Percentiles rank a stretch among this genome's conserved stretches.
Evolutionary conservation across 2,888 invertebrate species (phyloP).

Genomic region (Alcis repandata): DNA sequence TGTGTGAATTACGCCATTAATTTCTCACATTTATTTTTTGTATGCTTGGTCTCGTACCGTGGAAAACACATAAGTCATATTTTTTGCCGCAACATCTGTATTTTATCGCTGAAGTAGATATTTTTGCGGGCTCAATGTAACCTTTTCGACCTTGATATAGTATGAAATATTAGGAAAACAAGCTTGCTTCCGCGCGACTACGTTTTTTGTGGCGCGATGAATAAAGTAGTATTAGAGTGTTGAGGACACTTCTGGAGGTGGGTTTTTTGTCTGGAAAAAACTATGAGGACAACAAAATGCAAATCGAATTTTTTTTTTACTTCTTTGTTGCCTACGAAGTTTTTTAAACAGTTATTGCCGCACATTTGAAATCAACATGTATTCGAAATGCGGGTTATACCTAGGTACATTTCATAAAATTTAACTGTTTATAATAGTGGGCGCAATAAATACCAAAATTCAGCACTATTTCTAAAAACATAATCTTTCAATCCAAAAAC

Average conservation of each 20-base stretch:
- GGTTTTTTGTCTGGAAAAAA: no score
- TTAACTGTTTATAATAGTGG: no score
- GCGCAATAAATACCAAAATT: background rate
- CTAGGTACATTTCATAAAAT: no score
- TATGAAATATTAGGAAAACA: conserved; percentile 39
- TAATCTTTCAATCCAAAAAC: background rate
- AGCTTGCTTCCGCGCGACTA: conserved; percentile 24
- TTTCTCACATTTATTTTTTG: conserved; percentile 44
- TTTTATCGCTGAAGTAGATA: conserved; percentile 44
- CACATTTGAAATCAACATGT: no score
- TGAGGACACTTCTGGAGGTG: background rate
- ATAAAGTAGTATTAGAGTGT: conserved; percentile 8
- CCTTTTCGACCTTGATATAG: conserved; percentile 40
- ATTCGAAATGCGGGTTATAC: no score
- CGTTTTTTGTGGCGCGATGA: conserved; percentile 24
- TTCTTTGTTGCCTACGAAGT: no score
- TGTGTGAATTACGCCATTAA: conserved; percentile 47
- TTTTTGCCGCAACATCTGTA: conserved; percentile 48
- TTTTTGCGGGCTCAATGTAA: conserved; percentile 38
- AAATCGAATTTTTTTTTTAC: no score
- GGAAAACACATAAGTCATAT: conserved; percentile 48
- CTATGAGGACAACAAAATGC: no score
- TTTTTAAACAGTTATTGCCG: no score
- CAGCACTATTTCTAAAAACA: background rate
- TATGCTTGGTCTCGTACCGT: conserved; percentile 40